phyloP scores from a whole-genome alignment of 2,113 vertebrate genomes.

The Microcebus ravelobensis region DNA sequence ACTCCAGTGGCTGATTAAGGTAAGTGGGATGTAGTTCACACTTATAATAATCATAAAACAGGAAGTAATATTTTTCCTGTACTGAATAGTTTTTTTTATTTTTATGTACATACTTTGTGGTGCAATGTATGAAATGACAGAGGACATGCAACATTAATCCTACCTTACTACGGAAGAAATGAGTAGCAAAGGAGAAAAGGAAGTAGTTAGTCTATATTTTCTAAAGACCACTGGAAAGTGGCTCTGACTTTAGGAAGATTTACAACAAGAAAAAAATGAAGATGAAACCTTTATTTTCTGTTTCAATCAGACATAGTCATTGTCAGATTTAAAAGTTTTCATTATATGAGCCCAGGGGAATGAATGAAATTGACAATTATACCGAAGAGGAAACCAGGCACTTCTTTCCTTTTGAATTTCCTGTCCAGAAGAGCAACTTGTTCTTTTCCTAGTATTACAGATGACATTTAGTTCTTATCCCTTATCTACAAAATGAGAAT shows the following conservation, averaged over 20 bases:
- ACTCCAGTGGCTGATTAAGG: not conserved
- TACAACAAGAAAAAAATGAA: not conserved
- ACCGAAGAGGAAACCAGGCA: not conserved
- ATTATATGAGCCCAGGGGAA: not conserved
- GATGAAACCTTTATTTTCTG: not conserved
- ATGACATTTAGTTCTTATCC: not conserved
- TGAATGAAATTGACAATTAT: not conserved
- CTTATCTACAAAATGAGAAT: not conserved
- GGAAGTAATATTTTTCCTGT: not conserved
- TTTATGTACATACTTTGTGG: constrained; percentile 1
- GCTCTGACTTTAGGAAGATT: not conserved
- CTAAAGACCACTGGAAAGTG: not conserved
- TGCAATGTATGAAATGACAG: not conserved
- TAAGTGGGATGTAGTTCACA: not conserved
- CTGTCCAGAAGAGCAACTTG: not conserved
- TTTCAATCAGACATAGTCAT: not conserved
- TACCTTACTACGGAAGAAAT: not conserved
- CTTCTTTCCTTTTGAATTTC: not conserved
- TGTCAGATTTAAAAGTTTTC: not conserved
- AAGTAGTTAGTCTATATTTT: not conserved
- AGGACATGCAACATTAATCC: not conserved
- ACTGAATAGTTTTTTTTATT: not conserved
- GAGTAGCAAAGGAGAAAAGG: not conserved
- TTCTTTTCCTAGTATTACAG: not conserved
- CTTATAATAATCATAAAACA: not conserved